These are phyloP conservation scores for Eptatretus atami DNA, from an alignment of 2,797 vertebrate genomes.

Conservation along the genomic window DNA sequence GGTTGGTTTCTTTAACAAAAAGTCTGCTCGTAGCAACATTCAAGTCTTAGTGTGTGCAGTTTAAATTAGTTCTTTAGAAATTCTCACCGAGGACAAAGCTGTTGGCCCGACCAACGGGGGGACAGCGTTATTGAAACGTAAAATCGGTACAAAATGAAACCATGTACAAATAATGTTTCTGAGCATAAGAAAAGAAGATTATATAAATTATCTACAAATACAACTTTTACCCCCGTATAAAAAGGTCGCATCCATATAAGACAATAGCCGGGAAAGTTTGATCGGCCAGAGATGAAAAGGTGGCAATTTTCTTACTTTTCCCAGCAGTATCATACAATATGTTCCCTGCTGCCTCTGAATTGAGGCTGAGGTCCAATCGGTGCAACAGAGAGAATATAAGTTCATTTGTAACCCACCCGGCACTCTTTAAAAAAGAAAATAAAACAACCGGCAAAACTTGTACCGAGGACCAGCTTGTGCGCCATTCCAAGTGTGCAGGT, in stretches of 20 bases:
- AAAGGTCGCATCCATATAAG: not conserved
- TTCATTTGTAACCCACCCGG: no score
- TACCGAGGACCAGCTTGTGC: no score
- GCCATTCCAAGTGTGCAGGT: not conserved
- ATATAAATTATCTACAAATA: constrained; percentile 6
- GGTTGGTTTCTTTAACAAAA: no score
- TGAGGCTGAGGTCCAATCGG: no score
- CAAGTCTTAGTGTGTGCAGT: constrained; percentile 3
- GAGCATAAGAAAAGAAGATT: not conserved
- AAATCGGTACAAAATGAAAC: constrained; percentile 4
- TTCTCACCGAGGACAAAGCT: not conserved
- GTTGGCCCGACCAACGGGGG: not conserved
- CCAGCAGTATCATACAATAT: not conserved
- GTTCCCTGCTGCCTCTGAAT: not conserved
- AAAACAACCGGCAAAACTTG: no score
- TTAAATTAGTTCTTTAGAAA: constrained; percentile 4
- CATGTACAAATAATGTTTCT: constrained; percentile 1
- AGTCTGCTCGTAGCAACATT: not conserved
- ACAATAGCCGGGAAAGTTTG: constrained; percentile 1
- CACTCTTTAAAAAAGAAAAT: no score
- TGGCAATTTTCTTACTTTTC: no score
- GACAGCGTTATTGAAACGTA: constrained; percentile 5
- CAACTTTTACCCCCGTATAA: constrained; percentile 1
- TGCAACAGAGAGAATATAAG: no score
- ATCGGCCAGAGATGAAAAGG: not conserved